Evolutionary conservation across 2,113 vertebrate species (phyloP), one percentile per base, ranked within the genome.

Genomic region (Notothenia coriiceps): DNA sequence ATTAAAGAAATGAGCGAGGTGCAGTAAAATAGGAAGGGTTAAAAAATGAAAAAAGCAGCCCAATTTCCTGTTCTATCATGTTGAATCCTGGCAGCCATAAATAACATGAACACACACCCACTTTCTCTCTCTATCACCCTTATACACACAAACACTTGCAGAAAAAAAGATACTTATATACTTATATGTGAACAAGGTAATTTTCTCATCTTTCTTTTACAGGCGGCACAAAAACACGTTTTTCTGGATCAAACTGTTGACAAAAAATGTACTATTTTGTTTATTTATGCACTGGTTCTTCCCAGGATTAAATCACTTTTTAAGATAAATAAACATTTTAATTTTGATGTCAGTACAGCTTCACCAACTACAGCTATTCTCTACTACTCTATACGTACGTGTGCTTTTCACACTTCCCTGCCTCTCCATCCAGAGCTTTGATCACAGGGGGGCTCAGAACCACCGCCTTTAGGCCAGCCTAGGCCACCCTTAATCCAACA

Each of bases 1-100:
- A 96, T 93, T 97, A 97, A 94, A 95, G 95, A 95, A 96, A 96
- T 93, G 91, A 94, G 87, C 33, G 2, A 54, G 83, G 88, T 87
- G 84, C 93, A 66, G 91, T 92, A 87, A 84, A 92, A 46, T 57
- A 78, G 50, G 57, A 74, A 71, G 78, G 49, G 55, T 22, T 22
- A 20, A 65, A 84, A 79, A 80, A 86, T 57, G 54, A 88, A 87
- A 92, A 29, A 88, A 90, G 80, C 69, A 44, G 76, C 87, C 77
- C 91, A 89, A 89, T 91, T 87, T 94, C 88, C 79, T 88, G 67
- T 69, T 80, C 80, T 91, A 94, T 95, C 95, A 91, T 82, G 86
- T 86, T 90, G 74, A 89, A 95, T 96, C 92, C 93, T 76, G 90
- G 89, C 89, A 93, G 79, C 86, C 67, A 94, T 97, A 96, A 97